Percentiles rank a stretch among this genome's conserved stretches.
Evolutionary conservation across 2,113 vertebrate species (phyloP).

Genomic region (Erpornis zantholeuca): DNA sequence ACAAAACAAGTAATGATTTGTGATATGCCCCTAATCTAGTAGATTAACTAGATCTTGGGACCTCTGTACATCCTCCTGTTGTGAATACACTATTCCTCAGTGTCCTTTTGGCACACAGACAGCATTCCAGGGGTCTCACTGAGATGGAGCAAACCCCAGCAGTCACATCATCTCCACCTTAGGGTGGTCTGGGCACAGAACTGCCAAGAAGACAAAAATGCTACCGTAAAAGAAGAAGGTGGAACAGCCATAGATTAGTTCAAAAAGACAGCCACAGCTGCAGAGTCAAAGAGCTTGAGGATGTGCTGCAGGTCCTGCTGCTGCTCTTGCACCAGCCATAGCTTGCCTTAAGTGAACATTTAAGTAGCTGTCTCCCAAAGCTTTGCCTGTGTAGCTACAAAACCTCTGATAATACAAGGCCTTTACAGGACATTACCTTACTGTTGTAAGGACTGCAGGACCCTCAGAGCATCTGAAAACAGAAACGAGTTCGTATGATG

Average conservation of each 20-base stretch:
- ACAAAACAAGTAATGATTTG: not conserved
- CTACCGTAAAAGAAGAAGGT: not conserved
- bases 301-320: not conserved
- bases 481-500: not conserved
- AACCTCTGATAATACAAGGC: not conserved
- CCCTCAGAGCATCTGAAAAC: not conserved
- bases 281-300: not conserved
- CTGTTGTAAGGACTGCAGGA: not conserved
- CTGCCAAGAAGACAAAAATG: not conserved
- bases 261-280: not conserved
- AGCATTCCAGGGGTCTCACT: not conserved
- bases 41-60: not conserved
- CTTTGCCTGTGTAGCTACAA: not conserved
- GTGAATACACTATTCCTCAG: not conserved
- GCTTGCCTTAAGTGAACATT: not conserved
- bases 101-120: not conserved
- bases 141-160: not conserved
- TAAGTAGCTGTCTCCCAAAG: not conserved
- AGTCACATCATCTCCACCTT: not conserved
- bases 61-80: not conserved
- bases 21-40: not conserved
- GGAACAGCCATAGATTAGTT: not conserved
- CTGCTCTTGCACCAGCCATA: not conserved
- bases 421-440: not conserved
- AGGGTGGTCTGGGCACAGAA: not conserved